A percentile compares a stretch with the other conserved stretches of the same genome.
These are phyloP conservation scores for Grammomys surdaster DNA, from an alignment of 2,113 vertebrate genomes.

Conservation along the genomic window DNA sequence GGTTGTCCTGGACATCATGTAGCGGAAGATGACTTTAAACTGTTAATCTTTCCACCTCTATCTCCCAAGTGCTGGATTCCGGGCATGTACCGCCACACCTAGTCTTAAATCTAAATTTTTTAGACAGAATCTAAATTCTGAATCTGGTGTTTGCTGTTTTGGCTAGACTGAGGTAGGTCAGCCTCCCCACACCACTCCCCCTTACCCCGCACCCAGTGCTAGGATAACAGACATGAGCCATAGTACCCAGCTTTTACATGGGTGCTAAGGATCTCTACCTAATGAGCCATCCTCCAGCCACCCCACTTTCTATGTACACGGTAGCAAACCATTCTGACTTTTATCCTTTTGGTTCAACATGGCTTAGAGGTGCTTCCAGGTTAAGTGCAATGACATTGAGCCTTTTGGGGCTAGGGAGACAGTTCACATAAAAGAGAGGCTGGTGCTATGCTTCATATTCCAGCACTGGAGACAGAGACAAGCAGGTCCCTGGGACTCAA, in stretches of 20 bases:
- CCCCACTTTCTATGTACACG: neutral
- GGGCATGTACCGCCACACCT: neutral
- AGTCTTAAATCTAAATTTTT: neutral
- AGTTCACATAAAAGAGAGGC: no score
- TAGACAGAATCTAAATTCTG: neutral
- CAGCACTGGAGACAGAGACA: neutral
- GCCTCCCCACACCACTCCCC: neutral
- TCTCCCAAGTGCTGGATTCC: neutral
- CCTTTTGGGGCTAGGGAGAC: neutral
- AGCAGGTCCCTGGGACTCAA: neutral
- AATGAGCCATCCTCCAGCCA: neutral
- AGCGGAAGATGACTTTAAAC: neutral
- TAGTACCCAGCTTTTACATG: neutral
- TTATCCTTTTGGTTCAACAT: neutral
- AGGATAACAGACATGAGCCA: neutral
- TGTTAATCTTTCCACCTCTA: neutral
- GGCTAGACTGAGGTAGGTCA: neutral
- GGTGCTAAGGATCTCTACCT: neutral
- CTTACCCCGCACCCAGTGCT: neutral
- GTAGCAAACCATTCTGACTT: neutral
- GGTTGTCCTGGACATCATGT: neutral
- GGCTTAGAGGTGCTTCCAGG: neutral
- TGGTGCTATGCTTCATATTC: neutral
- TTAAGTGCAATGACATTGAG: neutral
- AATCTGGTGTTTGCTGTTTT: neutral